Evolutionary conservation across 2,888 invertebrate genomes (phyloP).

Genomic region (Noctua comes): DNA sequence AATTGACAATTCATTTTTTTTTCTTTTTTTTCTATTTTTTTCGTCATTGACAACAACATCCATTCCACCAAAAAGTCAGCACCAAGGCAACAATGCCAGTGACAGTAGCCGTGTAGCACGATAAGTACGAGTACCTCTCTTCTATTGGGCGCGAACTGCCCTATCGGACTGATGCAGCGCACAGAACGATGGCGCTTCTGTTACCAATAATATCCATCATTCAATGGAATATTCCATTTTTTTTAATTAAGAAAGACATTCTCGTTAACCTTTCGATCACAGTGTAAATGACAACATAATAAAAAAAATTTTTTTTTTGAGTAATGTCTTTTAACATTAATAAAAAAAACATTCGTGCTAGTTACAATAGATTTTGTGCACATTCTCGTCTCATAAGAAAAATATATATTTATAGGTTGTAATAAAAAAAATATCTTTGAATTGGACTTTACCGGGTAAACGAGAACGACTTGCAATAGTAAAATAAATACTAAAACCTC

Average conservation of each 20-base stretch:
- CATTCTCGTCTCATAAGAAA: no score
- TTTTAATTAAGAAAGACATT: background rate
- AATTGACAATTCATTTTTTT: background rate
- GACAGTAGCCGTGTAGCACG: conserved; percentile 57
- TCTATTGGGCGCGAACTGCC: conserved; percentile 77
- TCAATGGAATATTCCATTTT: background rate
- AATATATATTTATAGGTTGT: no score
- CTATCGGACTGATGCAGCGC: conserved; percentile 87
- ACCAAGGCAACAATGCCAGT: conserved; percentile 56
- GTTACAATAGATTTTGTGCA: background rate
- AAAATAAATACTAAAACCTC: background rate
- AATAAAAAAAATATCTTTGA: no score
- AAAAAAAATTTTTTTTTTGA: no score
- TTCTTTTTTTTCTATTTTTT: background rate
- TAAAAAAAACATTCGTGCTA: background rate
- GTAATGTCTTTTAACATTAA: no score
- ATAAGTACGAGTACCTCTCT: conserved; percentile 72
- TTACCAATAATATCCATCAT: conserved; percentile 64
- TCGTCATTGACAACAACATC: background rate
- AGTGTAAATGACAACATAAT: no score
- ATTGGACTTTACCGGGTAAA: background rate
- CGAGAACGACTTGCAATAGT: conserved; percentile 25
- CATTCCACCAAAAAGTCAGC: conserved; percentile 20
- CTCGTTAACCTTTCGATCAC: background rate
- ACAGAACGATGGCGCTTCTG: conserved; percentile 87